Conservation (phyloP, 1,140 invertebrate genomes). For the Cyrtorhinus lividipennis region DNA sequence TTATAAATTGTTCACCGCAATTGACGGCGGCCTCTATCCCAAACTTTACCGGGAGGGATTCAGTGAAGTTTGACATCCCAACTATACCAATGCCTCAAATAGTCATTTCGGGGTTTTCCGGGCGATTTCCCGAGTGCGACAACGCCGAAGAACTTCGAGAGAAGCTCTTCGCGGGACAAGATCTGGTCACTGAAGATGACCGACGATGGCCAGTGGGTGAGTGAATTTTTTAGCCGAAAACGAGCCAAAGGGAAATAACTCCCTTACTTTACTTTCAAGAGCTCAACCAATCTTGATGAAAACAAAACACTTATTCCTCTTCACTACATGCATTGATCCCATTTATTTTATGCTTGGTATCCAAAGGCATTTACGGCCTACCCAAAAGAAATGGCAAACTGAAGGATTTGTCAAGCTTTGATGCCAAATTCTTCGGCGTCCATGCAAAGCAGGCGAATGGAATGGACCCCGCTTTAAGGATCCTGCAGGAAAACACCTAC, state of each 20-base stretch:
- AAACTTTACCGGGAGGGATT: too few relatives aligned
- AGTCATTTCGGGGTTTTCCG: conserved; percentile 77
- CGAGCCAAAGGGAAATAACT: too few relatives aligned
- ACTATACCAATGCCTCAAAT: conserved; percentile 33
- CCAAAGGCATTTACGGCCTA: conserved; percentile 50
- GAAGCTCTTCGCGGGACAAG: conserved; percentile 69
- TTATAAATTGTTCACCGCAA: too few relatives aligned
- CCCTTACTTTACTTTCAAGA: too few relatives aligned
- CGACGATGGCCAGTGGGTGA: conserved; percentile 45
- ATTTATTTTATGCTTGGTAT: too few relatives aligned
- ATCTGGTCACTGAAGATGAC: conserved; percentile 76
- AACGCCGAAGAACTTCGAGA: conserved; percentile 78
- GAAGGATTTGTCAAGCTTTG: conserved; percentile 74
- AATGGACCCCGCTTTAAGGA: conserved; percentile 89
- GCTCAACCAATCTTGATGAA: too few relatives aligned
- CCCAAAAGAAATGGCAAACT: conserved; percentile 77
- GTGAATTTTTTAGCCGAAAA: not conserved
- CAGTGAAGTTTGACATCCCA: too few relatives aligned
- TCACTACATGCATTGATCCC: too few relatives aligned
- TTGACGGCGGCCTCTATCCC: too few relatives aligned
- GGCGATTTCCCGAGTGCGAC: conserved; percentile 73
- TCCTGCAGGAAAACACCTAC: conserved; percentile 80
- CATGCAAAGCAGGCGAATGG: conserved; percentile 82
- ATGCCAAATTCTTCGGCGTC: conserved; percentile 86
- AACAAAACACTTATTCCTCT: too few relatives aligned